Base-by-base conservation (phyloP, 2,113 vertebrate genomes). In the Plectropomus leopardus region DNA sequence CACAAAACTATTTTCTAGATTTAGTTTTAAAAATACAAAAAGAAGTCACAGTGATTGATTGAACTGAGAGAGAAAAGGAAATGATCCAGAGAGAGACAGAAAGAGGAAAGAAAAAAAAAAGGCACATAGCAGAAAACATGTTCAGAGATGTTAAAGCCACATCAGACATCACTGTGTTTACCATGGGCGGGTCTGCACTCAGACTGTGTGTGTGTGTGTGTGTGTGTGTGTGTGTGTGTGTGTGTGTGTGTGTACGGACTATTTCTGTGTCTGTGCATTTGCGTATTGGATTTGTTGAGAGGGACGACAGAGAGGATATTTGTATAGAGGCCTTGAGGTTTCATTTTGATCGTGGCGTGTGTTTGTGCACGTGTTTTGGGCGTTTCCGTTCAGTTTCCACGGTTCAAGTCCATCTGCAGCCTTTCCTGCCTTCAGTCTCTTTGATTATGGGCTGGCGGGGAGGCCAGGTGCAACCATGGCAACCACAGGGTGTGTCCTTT, bases 71-170 rank as follows among this genome's bases (percentile, higher is more conserved):
- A 64, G 19, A 19, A 44, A 0, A 67, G 21, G 13, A 24, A 60
- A 36, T 7, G 24, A 9, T n/a, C 36, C 2, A 30, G 74, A 71
- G 30, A 58, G 10, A 73, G 19, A 24, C 26, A 71, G 36, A 67
- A 48, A 30, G 42, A n/a, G 55, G 32, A 34, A 7, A 34, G 8
- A 44, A 8, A 67, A 59, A 67, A 60, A 40, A 2, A 23, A 44
- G 30, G 24, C 54, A 45, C 51, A 24, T 0, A 77, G 74, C 68
- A 76, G 45, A 75, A 81, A 91, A 83, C 66, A 51, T 70, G 87
- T 70, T 70, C 55, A 72, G 81, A 83, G 83, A 89, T 69, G 81
- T 76, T 81, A 16, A 66, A 81, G 4, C 78, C 84, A 89, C 85
- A 89, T 82, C 75, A 90, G 67, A 86, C 63, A 34, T 59, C 44